Evolutionary conservation across 2,888 invertebrate species (phyloP).

Genomic region (Melinaea menophilus): DNA sequence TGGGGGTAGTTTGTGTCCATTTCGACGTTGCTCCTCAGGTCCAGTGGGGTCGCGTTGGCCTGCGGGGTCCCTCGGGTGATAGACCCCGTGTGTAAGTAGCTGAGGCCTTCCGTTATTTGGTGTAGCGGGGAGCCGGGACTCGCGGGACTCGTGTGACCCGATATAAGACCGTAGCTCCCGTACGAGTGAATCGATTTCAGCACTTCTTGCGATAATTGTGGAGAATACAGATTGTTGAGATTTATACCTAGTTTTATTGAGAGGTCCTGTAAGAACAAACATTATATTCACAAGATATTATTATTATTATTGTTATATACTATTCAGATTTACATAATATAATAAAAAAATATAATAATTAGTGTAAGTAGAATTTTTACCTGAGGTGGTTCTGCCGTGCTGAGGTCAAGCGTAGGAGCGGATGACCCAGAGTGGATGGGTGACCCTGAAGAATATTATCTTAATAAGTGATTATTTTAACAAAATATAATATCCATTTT

Average conservation of each 20-base stretch:
- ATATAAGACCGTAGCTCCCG: conserved; percentile 49
- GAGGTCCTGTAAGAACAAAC: conserved; percentile 52
- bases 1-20: conserved; percentile 71
- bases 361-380: conserved; percentile 20
- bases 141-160: conserved; percentile 52
- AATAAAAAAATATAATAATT: too few relatives aligned
- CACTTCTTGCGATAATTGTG: conserved; percentile 57
- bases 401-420: conserved; percentile 49
- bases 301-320: too few relatives aligned
- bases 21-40: conserved; percentile 72
- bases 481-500: not conserved
- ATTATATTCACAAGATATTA: too few relatives aligned
- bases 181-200: conserved; percentile 51
- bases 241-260: conserved; percentile 76
- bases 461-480: not conserved
- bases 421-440: conserved; percentile 48
- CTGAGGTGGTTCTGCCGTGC: conserved; percentile 63
- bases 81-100: conserved; percentile 86
- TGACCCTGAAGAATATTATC: conserved; percentile 42
- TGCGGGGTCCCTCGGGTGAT: conserved; percentile 83
- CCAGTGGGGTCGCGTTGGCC: conserved; percentile 74
- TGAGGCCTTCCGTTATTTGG: conserved; percentile 83
- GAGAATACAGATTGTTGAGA: conserved; percentile 56
- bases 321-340: too few relatives aligned
- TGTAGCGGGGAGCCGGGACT: conserved; percentile 77